phyloP scores from a whole-genome alignment of 1,140 invertebrate genomes.

The Panagrolaimus sp. region DNA sequence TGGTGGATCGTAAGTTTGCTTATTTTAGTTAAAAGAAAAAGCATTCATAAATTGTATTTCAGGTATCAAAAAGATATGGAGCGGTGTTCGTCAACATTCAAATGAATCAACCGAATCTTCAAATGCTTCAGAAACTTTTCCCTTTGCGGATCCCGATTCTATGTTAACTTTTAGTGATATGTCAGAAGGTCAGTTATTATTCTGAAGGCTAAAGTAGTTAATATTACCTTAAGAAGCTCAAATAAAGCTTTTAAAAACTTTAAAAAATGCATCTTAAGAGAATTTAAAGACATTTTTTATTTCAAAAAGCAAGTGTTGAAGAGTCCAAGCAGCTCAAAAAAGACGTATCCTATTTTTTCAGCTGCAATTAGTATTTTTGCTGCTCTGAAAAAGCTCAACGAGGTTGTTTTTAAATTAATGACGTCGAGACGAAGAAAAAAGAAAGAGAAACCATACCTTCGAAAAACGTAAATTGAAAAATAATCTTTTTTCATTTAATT shows the following conservation, averaged over 20 bases:
- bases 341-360: not conserved
- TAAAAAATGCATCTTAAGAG: not conserved
- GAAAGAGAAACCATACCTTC: too few relatives aligned
- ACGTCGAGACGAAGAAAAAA: too few relatives aligned
- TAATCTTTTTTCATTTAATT: too few relatives aligned
- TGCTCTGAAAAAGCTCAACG: too few relatives aligned
- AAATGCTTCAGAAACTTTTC: not conserved
- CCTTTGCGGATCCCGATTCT: conserved; percentile 1
- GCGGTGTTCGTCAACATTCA: not conserved
- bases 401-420: too few relatives aligned
- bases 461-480: too few relatives aligned
- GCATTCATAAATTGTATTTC: not conserved
- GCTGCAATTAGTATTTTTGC: not conserved
- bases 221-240: too few relatives aligned
- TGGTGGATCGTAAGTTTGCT: conserved; percentile 14
- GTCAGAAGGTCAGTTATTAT: not conserved
- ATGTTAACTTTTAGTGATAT: conserved; percentile 13
- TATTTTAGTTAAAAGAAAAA: not conserved
- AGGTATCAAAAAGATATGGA: not conserved
- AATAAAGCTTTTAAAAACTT: too few relatives aligned
- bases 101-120: not conserved
- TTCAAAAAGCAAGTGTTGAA: not conserved
- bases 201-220: not conserved
- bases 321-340: not conserved
- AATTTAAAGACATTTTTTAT: not conserved